Percentiles rank a stretch among this genome's conserved stretches.
Conservation (phyloP, 2,888 invertebrate genomes). For the Chymomyza procnemis region DNA sequence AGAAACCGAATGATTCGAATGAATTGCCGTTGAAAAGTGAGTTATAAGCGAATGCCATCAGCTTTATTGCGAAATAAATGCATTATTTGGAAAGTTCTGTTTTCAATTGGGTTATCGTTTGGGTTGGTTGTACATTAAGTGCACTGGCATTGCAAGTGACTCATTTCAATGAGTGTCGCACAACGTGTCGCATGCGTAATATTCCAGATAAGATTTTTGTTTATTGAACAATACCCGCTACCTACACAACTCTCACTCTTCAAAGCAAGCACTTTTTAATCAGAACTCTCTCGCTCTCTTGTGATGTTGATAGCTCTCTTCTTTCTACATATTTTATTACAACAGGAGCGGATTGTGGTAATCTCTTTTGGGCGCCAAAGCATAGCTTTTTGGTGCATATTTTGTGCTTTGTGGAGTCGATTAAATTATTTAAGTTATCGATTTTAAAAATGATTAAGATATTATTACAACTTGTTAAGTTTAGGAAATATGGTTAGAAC, state of each 20-base stretch:
- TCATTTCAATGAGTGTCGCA: not conserved
- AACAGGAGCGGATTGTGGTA: no score
- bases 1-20: no score
- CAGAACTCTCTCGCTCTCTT: not conserved
- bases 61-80: not conserved
- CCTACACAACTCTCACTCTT: not conserved
- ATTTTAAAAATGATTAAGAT: no score
- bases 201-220: not conserved
- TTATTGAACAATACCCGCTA: constrained; percentile 11
- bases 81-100: not conserved
- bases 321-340: no score
- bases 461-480: no score
- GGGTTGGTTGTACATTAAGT: not conserved
- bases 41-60: not conserved
- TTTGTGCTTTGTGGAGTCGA: no score
- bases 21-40: not conserved
- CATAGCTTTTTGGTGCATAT: no score
- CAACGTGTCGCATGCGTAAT: not conserved
- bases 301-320: constrained; percentile 22
- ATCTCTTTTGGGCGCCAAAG: no score
- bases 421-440: no score
- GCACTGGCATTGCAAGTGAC: not conserved
- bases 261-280: not conserved
- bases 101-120: not conserved
- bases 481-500: no score